Evolutionary conservation across 2,888 invertebrate genomes (phyloP).

Genomic region (Ormyrus labotus): DNA sequence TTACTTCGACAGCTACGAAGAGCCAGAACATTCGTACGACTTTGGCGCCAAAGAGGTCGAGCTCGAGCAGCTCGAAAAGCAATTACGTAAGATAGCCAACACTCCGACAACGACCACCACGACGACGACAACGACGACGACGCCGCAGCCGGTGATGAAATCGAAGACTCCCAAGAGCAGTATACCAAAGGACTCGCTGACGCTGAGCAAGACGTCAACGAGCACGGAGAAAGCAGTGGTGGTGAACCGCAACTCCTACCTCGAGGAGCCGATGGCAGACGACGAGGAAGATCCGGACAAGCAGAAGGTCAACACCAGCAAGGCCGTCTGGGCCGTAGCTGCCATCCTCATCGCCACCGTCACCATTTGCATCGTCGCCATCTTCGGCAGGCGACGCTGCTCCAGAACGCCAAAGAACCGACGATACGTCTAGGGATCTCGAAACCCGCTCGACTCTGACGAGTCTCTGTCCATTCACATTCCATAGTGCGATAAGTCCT

Average conservation of each 20-base stretch:
- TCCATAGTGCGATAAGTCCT: conserved; percentile 26
- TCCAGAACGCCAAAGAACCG: conserved; percentile 72
- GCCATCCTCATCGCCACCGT: conserved; percentile 68
- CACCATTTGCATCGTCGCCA: conserved; percentile 69
- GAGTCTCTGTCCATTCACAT: conserved; percentile 30
- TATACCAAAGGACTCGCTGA: conserved; percentile 46
- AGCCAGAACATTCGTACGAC: conserved; percentile 59
- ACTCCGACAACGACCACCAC: conserved; percentile 62
- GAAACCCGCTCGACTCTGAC: too few species aligned
- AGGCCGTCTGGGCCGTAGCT: conserved; percentile 70
- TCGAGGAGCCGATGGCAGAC: conserved; percentile 12
- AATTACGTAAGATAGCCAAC: conserved; percentile 61
- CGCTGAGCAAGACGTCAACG: neutral
- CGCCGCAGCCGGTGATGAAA: conserved; percentile 15
- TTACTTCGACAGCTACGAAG: conserved; percentile 61
- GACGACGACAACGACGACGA: conserved; percentile 57
- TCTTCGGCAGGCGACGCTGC: conserved; percentile 70
- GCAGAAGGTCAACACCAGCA: conserved; percentile 66
- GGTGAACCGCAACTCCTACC: neutral
- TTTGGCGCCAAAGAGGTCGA: conserved; percentile 61
- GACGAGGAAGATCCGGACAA: conserved; percentile 54
- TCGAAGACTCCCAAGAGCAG: conserved; percentile 1
- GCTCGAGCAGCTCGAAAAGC: conserved; percentile 63
- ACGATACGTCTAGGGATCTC: conserved; percentile 66
- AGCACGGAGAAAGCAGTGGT: neutral